phyloP scores from a whole-genome alignment of 2,888 invertebrate genomes.

The Agrotis clavis region DNA sequence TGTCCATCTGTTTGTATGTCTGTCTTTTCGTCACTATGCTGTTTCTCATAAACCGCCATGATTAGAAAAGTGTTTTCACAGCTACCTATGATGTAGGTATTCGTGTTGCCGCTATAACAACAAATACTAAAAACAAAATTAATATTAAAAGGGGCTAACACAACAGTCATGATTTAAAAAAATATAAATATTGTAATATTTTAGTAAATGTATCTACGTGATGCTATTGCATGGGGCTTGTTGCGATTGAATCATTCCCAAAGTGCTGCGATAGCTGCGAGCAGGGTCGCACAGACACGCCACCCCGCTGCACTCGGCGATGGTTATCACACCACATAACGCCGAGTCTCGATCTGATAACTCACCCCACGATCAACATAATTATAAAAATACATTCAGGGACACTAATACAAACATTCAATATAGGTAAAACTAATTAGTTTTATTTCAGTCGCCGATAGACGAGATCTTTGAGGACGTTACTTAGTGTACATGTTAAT shows the following conservation, averaged over 20 bases:
- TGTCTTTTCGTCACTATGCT: no score
- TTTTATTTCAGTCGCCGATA: conserved; percentile 24
- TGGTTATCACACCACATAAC: conserved; percentile 31
- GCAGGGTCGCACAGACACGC: conserved; percentile 6
- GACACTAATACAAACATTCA: conserved; percentile 18
- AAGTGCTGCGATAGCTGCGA: conserved; percentile 7
- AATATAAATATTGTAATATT: no score
- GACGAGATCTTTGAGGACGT: neutral
- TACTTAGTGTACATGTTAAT: conserved; percentile 9
- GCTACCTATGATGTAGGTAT: no score
- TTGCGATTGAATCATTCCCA: conserved; percentile 12
- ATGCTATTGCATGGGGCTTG: neutral
- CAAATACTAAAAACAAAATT: no score
- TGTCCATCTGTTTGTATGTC: no score
- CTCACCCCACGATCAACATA: conserved; percentile 8
- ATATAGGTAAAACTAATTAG: neutral
- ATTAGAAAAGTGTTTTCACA: no score
- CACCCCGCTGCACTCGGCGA: conserved; percentile 35
- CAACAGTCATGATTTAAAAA: no score
- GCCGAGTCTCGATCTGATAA: conserved; percentile 54
- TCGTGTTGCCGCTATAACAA: no score
- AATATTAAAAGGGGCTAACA: no score
- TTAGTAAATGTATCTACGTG: neutral
- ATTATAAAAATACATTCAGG: neutral
- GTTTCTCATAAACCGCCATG: no score